Base-by-base conservation (phyloP, 2,113 vertebrate genomes). In the Hyla sarda region DNA sequence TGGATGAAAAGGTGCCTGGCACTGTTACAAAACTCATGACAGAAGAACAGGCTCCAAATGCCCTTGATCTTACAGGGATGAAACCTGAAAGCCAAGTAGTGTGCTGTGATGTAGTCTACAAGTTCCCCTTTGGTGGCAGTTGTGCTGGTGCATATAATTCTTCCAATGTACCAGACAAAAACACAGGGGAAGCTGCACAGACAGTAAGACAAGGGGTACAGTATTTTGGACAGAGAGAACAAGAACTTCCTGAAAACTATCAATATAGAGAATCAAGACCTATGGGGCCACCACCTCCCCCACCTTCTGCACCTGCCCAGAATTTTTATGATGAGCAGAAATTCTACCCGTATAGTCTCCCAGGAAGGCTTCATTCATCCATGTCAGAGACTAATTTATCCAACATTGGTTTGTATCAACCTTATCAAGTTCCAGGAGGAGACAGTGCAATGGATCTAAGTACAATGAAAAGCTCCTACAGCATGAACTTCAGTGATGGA, bases 71-170 rank as follows among this genome's bases (percentile, higher is more conserved):
- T 75, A 99, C 97, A 0, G 96, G 97, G 0, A 91, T 99, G 82
- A 96, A 98, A 91, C 90, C 96, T 0, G 98, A 99, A 90, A 98
- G 95, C 91, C 97, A 98, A 87, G 94, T 96, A 73, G 97, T 96
- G 14, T 99, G 98, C 91, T 99, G 98, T 56, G 98, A 99, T 76
- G 93, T 99, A 90, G 98, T 99, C 90, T 99, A 99, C 90, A 98
- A 97, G 91, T 94, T 99, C 85, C 98, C 98, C 82, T 99, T 99
- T 9, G 94, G 95, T 60, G 90, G 97, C 85, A 97, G 96, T 89
- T 99, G 98, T 91, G 92, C 96, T 0, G 98, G 97, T 0, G 89
- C 96, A 83, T 97, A 98, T 88, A 93, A 95, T 87, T 91, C 96
- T 87, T 91, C 96, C 50, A 94, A 96, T 17, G 91, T 92, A 25